phyloP scores from a whole-genome alignment of 2,797 vertebrate genomes.

The Momotus momota region DNA sequence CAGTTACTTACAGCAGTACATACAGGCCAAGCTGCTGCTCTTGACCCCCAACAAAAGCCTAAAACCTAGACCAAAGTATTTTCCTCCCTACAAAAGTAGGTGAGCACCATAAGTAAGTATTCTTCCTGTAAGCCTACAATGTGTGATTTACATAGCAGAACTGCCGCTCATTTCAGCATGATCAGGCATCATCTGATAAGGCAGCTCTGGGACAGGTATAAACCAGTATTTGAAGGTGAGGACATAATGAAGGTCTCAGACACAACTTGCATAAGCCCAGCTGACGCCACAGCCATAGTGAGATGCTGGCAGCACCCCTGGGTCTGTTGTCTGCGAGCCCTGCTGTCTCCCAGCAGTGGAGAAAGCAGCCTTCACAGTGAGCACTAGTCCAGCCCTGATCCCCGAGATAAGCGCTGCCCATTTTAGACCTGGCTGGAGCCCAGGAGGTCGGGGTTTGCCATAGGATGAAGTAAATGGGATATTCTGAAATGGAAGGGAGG shows the following conservation, averaged over 20 bases:
- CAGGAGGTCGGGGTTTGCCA: neutral
- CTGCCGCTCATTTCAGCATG: constrained; percentile 36
- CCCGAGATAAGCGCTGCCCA: neutral
- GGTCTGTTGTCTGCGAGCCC: neutral
- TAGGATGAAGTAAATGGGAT: neutral
- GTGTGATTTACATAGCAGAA: constrained; percentile 11
- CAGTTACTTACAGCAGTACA: neutral
- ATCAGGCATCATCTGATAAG: constrained; percentile 37
- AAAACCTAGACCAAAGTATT: neutral
- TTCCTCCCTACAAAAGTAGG: neutral
- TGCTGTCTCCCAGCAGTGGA: neutral
- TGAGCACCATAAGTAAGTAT: neutral
- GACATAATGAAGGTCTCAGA: constrained; percentile 5
- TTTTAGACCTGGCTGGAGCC: neutral
- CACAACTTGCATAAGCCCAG: neutral
- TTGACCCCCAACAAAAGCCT: neutral
- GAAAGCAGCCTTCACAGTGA: neutral
- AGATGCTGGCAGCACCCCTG: neutral
- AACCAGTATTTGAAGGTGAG: constrained; percentile 45
- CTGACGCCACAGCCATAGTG: neutral
- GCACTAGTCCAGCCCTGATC: neutral
- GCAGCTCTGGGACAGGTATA: constrained; percentile 25
- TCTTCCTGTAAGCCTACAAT: neutral
- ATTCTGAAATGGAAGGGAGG: neutral
- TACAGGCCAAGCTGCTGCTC: fast-evolving